phyloP scores from a whole-genome alignment of 2,888 invertebrate species.

The Epirrhoe alternata region DNA sequence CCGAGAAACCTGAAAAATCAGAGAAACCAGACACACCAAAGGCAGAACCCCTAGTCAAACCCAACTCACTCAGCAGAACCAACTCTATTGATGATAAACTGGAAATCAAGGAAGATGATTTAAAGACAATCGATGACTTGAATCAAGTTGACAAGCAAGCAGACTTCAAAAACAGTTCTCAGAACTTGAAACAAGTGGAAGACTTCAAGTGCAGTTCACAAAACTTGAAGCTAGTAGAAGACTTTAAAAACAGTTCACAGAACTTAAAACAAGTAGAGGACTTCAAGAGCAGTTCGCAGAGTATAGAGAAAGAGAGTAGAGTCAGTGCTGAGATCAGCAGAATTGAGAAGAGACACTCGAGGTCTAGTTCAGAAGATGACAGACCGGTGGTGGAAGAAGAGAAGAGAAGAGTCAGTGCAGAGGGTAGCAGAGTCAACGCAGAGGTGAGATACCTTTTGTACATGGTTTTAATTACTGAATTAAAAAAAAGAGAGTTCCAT shows the following conservation, averaged over 20 bases:
- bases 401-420: conserved; percentile 26
- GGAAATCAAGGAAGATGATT: conserved; percentile 27
- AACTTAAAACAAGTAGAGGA: conserved; percentile 8
- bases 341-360: conserved; percentile 48
- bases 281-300: conserved; percentile 34
- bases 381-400: conserved; percentile 44
- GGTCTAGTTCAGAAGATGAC: conserved; percentile 51
- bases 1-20: conserved; percentile 39
- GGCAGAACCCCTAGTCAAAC: conserved; percentile 8
- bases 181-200: too few species aligned
- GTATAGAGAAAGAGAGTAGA: conserved; percentile 35
- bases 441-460: conserved; percentile 1
- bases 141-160: too few species aligned
- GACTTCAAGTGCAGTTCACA: too few species aligned
- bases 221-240: too few species aligned
- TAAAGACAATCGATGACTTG: too few species aligned
- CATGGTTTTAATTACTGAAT: too few species aligned
- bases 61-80: conserved; percentile 4
- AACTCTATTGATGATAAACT: conserved; percentile 45
- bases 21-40: conserved; percentile 41
- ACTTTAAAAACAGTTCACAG: too few species aligned
- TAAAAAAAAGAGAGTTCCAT: too few species aligned
- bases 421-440: conserved; percentile 49
- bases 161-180: too few species aligned
- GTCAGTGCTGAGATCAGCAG: conserved; percentile 40